Conservation (phyloP, 2,888 invertebrate species). For the Luperina testacea region DNA sequence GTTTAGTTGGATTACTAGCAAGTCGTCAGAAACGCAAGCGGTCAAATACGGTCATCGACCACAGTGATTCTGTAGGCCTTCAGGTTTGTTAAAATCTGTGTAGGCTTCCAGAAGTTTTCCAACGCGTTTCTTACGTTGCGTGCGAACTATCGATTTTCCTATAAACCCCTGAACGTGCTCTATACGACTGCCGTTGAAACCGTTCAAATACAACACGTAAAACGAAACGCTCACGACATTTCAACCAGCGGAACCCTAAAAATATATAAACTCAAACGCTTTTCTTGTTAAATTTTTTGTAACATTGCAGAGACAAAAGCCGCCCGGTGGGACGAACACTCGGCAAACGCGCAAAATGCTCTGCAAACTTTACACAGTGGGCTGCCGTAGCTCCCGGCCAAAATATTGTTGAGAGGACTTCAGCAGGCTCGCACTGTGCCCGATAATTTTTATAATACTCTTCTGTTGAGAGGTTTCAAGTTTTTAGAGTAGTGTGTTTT, state of each 20-base stretch:
- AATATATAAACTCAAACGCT: conserved; percentile 26
- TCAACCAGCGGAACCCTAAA: conserved; percentile 22
- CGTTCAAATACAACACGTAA: background rate
- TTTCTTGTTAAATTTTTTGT: conserved; percentile 53
- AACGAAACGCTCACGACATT: background rate
- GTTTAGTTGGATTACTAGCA: background rate
- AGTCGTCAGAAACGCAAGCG: too few relatives aligned
- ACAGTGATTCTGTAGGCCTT: too few relatives aligned
- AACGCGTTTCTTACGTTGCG: background rate
- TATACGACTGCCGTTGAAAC: background rate
- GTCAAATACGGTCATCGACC: too few relatives aligned
- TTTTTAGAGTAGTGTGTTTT: conserved; percentile 58
- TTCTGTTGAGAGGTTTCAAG: conserved; percentile 71
- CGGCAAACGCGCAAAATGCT: conserved; percentile 69
- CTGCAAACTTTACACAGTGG: conserved; percentile 73
- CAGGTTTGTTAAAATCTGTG: background rate
- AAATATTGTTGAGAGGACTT: conserved; percentile 82
- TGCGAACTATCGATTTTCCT: background rate
- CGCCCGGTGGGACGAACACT: conserved; percentile 70
- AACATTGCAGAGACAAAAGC: conserved; percentile 58
- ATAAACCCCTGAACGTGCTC: background rate
- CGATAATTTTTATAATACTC: conserved; percentile 84
- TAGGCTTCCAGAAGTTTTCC: background rate
- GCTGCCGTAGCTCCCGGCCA: conserved; percentile 72
- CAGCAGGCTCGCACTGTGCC: conserved; percentile 72